Percentiles rank a stretch among this genome's conserved stretches.
phyloP scores from a whole-genome alignment of 1,140 invertebrate genomes.

The Capitella teleta region DNA sequence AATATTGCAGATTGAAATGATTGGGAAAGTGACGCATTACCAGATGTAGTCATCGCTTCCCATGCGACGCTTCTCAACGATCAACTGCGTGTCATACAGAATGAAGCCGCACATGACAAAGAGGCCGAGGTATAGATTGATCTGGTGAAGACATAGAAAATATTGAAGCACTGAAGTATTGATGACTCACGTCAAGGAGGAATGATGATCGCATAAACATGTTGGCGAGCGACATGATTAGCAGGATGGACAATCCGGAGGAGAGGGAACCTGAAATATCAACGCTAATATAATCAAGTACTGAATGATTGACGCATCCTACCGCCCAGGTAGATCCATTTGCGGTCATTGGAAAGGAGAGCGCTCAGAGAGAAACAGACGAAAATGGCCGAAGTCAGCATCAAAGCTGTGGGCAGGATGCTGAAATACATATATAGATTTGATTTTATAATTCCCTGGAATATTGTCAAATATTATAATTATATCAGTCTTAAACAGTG shows the following conservation, averaged over 20 bases:
- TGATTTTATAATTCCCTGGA: no score
- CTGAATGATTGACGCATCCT: no score
- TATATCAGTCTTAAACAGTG: no score
- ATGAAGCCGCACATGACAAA: constrained; percentile 86
- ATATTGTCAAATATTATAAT: no score
- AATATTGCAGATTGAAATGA: not conserved
- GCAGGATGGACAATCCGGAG: constrained; percentile 65
- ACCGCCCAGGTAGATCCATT: constrained; percentile 65
- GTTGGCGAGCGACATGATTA: constrained; percentile 67
- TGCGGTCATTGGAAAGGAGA: constrained; percentile 63
- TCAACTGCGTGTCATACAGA: constrained; percentile 89
- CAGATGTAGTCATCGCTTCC: constrained; percentile 84
- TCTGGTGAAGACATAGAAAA: no score
- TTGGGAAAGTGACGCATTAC: constrained; percentile 21
- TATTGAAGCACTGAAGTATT: no score
- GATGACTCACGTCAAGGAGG: constrained; percentile 68
- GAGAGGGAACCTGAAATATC: constrained; percentile 55
- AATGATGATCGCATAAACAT: constrained; percentile 72
- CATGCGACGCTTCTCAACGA: constrained; percentile 78
- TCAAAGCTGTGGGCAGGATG: constrained; percentile 76
- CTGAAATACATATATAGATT: no score
- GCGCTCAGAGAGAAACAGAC: constrained; percentile 78
- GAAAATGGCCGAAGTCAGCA: constrained; percentile 78
- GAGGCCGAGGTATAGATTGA: constrained; percentile 76
- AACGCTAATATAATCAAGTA: no score